These are phyloP conservation scores for Eledone cirrhosa DNA, from an alignment of 2,888 invertebrate genomes.

Conservation along the genomic window DNA sequence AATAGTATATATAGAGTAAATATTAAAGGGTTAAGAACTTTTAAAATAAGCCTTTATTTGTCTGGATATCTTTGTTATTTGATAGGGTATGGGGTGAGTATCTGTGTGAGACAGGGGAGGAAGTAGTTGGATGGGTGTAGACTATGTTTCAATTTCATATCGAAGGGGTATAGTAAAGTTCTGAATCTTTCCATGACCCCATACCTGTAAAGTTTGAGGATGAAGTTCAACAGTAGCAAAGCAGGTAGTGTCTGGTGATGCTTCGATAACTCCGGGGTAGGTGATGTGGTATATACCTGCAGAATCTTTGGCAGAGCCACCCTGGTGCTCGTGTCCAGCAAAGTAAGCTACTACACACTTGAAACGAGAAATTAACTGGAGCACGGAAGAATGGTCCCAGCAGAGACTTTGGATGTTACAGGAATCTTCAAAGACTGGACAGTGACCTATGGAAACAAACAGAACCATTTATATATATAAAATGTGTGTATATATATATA, in stretches of 20 bases:
- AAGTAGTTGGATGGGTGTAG: no score
- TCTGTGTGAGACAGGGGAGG: no score
- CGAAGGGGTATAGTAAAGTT: conserved; percentile 38
- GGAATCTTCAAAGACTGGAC: conserved; percentile 51
- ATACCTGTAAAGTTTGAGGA: conserved; percentile 48
- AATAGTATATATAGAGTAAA: no score
- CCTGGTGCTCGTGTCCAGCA: conserved; percentile 65
- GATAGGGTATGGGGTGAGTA: no score
- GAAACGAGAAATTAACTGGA: conserved; percentile 54
- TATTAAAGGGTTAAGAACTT: no score
- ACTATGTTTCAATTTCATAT: conserved; percentile 29
- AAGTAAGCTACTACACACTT: conserved; percentile 62
- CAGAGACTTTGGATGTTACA: conserved; percentile 49
- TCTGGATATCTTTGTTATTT: no score
- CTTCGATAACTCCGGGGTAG: conserved; percentile 63
- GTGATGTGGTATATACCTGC: conserved; percentile 63
- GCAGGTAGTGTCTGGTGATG: conserved; percentile 38
- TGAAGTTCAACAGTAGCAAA: conserved; percentile 59
- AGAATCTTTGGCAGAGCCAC: conserved; percentile 56
- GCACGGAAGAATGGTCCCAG: conserved; percentile 64
- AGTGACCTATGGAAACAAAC: conserved; percentile 54
- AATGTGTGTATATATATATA: no score
- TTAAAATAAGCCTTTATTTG: no score
- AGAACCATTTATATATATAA: not conserved
- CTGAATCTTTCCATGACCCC: conserved; percentile 49